Evolutionary conservation across 1,140 invertebrate species (phyloP).

Genomic region (Epicauta chinensis): DNA sequence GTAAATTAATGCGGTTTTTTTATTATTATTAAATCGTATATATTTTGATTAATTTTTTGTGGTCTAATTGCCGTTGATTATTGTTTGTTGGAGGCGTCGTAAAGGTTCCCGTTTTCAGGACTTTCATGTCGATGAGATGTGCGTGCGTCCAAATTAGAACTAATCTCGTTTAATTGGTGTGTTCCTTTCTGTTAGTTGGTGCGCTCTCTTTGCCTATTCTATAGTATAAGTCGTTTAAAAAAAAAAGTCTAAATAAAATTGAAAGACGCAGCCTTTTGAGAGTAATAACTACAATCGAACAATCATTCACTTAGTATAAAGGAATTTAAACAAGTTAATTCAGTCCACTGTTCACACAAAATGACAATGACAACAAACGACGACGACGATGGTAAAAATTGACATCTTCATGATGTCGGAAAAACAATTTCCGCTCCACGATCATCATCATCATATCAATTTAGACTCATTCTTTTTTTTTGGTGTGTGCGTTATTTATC

Average conservation of each 20-base stretch:
- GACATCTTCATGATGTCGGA: no score
- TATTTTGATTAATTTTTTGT: no score
- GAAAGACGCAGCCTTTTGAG: constrained; percentile 19
- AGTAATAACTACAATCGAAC: constrained; percentile 10
- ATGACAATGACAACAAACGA: constrained; percentile 6
- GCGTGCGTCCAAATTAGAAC: not conserved
- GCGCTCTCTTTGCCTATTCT: no score
- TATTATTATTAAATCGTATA: no score
- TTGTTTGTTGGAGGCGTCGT: not conserved
- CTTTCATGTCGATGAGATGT: not conserved
- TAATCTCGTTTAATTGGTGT: constrained; percentile 7
- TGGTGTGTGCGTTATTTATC: no score
- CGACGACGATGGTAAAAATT: not conserved
- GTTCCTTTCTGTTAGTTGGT: constrained; percentile 9
- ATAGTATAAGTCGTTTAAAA: no score
- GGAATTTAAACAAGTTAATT: constrained; percentile 25
- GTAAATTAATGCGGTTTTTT: no score
- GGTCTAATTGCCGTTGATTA: no score
- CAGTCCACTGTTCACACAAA: constrained; percentile 11
- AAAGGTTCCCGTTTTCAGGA: not conserved
- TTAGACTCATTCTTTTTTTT: no score
- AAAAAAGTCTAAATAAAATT: constrained; percentile 4
- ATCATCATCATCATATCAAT: no score
- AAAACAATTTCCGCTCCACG: no score
- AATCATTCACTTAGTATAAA: constrained; percentile 32